Base-by-base conservation (phyloP, 2,113 vertebrate genomes). In the Prinia subflava region DNA sequence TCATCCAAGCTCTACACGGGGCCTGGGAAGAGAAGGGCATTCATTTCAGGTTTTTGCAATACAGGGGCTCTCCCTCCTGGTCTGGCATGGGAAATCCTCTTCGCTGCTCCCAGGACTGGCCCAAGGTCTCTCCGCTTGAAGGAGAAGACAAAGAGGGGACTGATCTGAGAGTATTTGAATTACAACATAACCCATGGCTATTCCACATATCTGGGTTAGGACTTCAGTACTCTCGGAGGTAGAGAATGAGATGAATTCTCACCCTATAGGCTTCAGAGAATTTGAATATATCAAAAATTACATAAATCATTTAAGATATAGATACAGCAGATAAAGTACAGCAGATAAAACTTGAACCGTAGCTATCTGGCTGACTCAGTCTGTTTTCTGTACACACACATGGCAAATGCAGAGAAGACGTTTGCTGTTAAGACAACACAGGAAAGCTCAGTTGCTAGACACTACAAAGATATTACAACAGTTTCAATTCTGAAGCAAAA, bases 391-490 rank as follows among this genome's bases (percentile, higher is more conserved):
- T 63, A 52, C 23, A 65, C 37, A 73, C 67, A 90, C 50, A 69
- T 52, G 59, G 76, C n/a, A 92, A 89, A 68, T 64, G 25, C 37
- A 89, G 52, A 65, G 68, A 82, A 91, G 70, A 92, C 35, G 46
- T 88, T 94, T 92, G 30, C 47, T 94, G 41, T 95, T 70, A 84
- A 90, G 76, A 92, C 64, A 92, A 77, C 67, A 83, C 23, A 56
- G 41, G 47, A 64, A 88, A 87, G 33, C 76, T 92, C 60, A 31
- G 10, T 81, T 2, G 3, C 44, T 75, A 86, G 60, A 90, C 19
- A 5, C 47, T 86, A 68, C 12, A 70, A 89, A 83, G 65, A 24
- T 83, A 82, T 35, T 53, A 27, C 8, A 65, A 78, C 21, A 57
- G 21, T 70, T 89, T 87, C 50, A 57, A 12, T 74, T 83, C 55